phyloP scores from a whole-genome alignment of 2,797 vertebrate genomes.

The Pagetopsis macropterus region DNA sequence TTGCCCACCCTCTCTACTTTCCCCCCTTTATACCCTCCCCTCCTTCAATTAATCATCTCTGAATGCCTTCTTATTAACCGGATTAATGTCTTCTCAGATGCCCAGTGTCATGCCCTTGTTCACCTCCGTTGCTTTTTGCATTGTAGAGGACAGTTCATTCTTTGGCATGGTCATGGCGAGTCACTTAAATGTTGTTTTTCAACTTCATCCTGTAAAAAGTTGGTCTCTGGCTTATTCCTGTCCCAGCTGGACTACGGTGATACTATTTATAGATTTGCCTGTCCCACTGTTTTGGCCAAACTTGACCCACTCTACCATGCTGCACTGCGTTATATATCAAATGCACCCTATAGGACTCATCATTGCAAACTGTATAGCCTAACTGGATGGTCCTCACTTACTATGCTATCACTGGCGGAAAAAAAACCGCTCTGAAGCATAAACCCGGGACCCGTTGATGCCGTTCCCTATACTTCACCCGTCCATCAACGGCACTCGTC shows the following conservation, averaged over 20 bases:
- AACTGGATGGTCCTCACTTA: too few species aligned
- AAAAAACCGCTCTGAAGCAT: constrained; percentile 16
- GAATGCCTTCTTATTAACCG: constrained; percentile 54
- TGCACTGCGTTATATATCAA: too few species aligned
- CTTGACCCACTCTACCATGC: too few species aligned
- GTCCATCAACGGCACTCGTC: constrained; percentile 57
- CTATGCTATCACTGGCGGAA: too few species aligned
- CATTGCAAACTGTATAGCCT: too few species aligned
- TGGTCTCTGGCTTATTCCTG: too few species aligned
- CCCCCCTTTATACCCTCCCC: constrained; percentile 10
- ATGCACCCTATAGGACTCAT: too few species aligned
- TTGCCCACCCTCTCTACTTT: constrained; percentile 21
- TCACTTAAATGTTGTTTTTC: not conserved
- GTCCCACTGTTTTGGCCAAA: too few species aligned
- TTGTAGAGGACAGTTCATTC: constrained; percentile 10
- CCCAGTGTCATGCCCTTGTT: constrained; percentile 37
- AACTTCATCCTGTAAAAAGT: too few species aligned
- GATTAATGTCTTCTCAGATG: too few species aligned
- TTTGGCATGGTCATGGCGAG: constrained; percentile 27
- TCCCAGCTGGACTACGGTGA: too few species aligned
- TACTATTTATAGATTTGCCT: too few species aligned
- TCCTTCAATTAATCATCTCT: constrained; percentile 50
- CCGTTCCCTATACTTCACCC: constrained; percentile 48
- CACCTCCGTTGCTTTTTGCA: constrained; percentile 33
- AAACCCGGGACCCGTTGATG: constrained; percentile 31